Base-by-base conservation (phyloP, 2,888 invertebrate genomes). In the Syritta pipiens region DNA sequence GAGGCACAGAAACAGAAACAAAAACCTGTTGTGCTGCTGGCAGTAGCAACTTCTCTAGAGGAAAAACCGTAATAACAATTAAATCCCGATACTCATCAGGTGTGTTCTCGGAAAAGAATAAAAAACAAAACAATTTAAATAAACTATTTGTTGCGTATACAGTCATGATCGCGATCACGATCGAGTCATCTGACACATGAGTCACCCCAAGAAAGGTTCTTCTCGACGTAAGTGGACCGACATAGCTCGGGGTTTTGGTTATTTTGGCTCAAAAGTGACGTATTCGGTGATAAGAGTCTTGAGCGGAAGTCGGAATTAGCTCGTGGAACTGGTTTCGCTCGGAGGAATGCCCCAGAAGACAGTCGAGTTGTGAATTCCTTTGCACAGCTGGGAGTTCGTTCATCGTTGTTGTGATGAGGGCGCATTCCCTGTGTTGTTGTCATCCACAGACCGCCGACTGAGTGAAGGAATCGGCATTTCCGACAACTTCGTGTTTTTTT, bases 1-100 rank as follows among this genome's bases (percentile, higher is more conserved):
- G 7, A 48, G 24, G 10, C 32, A 32, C 9, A 26, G 35, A 37
- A 55, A 22, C 17, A 20, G 30, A 65, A 46, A 65, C 35, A 59
- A 35, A 55, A 68, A 68, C 75, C 26, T 49, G 55, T 32, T 24
- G 26, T 35, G 9, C 3, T n/a, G 10, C 20, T 20, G 19, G 42
- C 22, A n/a, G 14, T 42, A 24, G 3, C 42, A 63, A 35, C 60
- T 67, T 49, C 77, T 77, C 20, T 17, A 12, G 20, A 59, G 20
- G 26, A 24, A 28, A 65, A 77, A 72, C 77, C 14, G 72, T 65
- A 72, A 65, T 60, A 60, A 59, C 40, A 77, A 72, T 77, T 77
- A 55, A 42, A 46, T n/a, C 10, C 20, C 40, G 42, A 60, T 59
- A 28, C 48, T 35, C 62, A 71, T 46, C 32, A 28, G 6, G 12